Base-by-base conservation (phyloP, 2,113 vertebrate genomes). In the Dryoscopus gambensis region DNA sequence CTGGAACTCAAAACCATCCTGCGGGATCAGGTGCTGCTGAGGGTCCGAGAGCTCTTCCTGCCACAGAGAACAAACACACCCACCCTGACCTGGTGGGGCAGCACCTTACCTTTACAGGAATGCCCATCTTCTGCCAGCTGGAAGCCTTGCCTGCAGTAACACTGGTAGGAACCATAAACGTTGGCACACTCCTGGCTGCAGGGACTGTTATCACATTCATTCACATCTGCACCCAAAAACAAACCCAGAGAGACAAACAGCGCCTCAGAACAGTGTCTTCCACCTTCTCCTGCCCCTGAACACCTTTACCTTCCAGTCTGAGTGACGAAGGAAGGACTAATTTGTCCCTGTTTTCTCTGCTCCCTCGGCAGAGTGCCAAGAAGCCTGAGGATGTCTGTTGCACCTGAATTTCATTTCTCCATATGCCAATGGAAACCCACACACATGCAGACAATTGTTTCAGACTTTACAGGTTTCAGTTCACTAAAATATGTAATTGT, bases 111-210 rank as follows among this genome's bases (percentile, higher is more conserved):
- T 98, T 98, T 98, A 97, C 99, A 99, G 44, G 98, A 98, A 63
- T 98, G 98, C 8, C 99, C 98, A 0, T 99, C 99, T 84, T 99
- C 99, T 13, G 98, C 98, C 85, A 99, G 97, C 97, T 98, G 98
- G 97, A 98, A 99, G 19, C 99, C 99, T 89, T 98, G 98, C 75
- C 98, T 98, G 91, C 99, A 99, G 97, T 99, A 99, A 89, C 99
- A 99, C 95, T 99, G 99, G 90, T 99, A 99, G 52, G 99, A 99
- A 56, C 99, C 99, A 2, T 99, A 99, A 79, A 99, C 98, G 71
- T 99, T 99, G 95, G 99, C 99, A 20, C 99, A 99, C 77, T 99
- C 99, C 95, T 99, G 99, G 97, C 98, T 98, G 95, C 99, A 99
- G 37, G 98, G 98, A 40, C 93, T 98, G 37, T 95, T 92, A 39